phyloP scores from a whole-genome alignment of 2,797 vertebrate species.

The Arrhamphus sclerolepis region DNA sequence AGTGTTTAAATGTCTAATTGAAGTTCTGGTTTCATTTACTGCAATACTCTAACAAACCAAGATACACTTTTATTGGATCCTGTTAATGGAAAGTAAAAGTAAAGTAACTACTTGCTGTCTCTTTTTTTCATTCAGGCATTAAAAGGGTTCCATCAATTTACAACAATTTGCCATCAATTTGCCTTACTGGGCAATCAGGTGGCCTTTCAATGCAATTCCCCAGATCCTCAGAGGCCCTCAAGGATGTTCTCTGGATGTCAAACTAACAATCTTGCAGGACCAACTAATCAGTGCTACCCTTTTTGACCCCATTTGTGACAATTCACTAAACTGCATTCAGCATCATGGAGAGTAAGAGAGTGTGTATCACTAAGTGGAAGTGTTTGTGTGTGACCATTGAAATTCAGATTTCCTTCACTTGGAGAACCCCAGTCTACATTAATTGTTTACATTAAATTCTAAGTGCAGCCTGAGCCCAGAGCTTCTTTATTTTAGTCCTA shows the following conservation, averaged over 20 bases:
- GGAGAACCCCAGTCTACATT: no score
- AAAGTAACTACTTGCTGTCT: constrained; percentile 18
- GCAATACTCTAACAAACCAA: neutral
- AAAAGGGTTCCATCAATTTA: constrained; percentile 45
- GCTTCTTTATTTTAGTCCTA: no score
- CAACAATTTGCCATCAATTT: no score
- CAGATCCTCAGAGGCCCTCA: constrained; percentile 30
- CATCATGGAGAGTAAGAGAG: constrained; percentile 2
- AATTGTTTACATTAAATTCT: no score
- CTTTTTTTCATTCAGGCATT: constrained; percentile 20
- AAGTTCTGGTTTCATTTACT: constrained; percentile 1
- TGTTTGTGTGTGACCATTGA: no score
- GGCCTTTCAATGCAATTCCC: constrained; percentile 47
- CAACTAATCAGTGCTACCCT: constrained; percentile 45
- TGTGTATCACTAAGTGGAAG: no score
- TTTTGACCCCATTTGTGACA: constrained; percentile 36
- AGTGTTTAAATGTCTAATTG: neutral
- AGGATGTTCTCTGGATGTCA: constrained; percentile 42
- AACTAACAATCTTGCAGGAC: constrained; percentile 44
- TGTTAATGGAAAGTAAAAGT: constrained; percentile 24
- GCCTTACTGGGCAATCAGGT: constrained; percentile 49
- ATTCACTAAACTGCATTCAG: constrained; percentile 28
- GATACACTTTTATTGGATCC: constrained; percentile 20
- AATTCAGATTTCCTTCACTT: no score
- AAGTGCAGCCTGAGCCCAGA: no score